Base-by-base conservation (phyloP, 2,888 invertebrate genomes). In the Orthosia incerta region DNA sequence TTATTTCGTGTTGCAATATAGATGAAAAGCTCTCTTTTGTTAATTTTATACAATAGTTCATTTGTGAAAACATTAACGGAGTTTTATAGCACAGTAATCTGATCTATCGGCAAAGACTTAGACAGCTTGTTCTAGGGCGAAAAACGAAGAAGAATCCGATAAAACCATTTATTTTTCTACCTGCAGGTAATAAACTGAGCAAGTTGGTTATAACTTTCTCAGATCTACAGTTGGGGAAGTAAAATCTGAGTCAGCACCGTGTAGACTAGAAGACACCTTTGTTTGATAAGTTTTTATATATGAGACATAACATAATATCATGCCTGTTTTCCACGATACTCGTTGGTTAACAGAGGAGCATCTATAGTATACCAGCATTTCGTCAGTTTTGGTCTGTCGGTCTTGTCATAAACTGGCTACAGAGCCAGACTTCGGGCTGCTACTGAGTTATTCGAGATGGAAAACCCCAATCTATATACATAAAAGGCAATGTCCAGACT, bases 181-280 rank as follows among this genome's bases (percentile, higher is more conserved):
- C 15, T 46, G 51, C 39, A 39, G 23, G 60, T 45, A 50, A 46
- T 57, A 66, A 79, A 74, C 60, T 68, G 20, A 11, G 16, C 4
- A 74, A 70, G 12, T 64, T 67, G 15, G 15, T n/a, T 12, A 53
- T 60, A 59, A 63, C 16, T 64, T 80, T 39, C 26, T 15, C 18
- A 13, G 45, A 51, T 55, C 20, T 56, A 16, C 2, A 45, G 15
- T 20, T 55, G 48, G 9, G 1, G n/a, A 23, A 57, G 13, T 0
- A 26, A 64, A 39, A 39, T 39, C 39, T 1, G 39, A 55, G 13
- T 56, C 23, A 76, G 15, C 15, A 23, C 23, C 13, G 20, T 56
- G 18, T 48, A 50, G 16, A 53, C 5, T 26, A 20, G n/a, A 61
- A 20, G 39, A n/a, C 26, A 45, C 16, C 1, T 7, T 62, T 48